Base-by-base conservation (phyloP, 2,797 vertebrate genomes). In the Syncerus caffer region DNA sequence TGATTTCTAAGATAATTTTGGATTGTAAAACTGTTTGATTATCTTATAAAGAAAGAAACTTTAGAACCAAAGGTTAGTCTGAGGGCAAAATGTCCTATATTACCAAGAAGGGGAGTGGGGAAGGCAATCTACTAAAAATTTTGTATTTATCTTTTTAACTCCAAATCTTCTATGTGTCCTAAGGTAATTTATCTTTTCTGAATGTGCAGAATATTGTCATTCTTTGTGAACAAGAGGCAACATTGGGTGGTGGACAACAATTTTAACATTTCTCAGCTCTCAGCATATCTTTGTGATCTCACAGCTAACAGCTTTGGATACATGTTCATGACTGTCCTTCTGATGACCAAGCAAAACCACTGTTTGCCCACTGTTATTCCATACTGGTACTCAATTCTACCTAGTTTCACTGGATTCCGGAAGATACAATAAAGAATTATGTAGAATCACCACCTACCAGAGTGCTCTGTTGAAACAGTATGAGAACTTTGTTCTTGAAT, bases 111-210 rank as follows among this genome's bases (percentile, higher is more conserved):
- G 31, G 42, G 25, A 91, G 31, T 64, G 7, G 1, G 7, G 4
- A n/a, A 64, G 31, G 16, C 93, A 92, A 90, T 80, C 17, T 95
- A 42, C 19, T 90, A 3, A 96, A 45, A 55, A n/a, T 80, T 51
- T 93, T 86, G 16, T 85, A 55, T 62, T 86, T 86, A 71, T 95
- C 50, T 91, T 97, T 34, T 89, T 97, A 95, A 95, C 90, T 93
- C 15, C 51, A 93, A 95, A 85, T 92, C 47, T 7, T 93, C 79
- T 97, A 5, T 96, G 86, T 97, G 13, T 97, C 76, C 76, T 90
- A 97, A 97, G 80, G 60, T 97, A 58, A 96, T 87, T 55, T 60
- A 7, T 97, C 89, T 93, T 45, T 96, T 96, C 42, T 31, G 87
- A 92, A 96, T 90, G 31, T 93, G 76, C 88, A 94, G 76, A 96